phyloP scores from a whole-genome alignment of 2,113 vertebrate genomes.

The Gorsachius goisagi region DNA sequence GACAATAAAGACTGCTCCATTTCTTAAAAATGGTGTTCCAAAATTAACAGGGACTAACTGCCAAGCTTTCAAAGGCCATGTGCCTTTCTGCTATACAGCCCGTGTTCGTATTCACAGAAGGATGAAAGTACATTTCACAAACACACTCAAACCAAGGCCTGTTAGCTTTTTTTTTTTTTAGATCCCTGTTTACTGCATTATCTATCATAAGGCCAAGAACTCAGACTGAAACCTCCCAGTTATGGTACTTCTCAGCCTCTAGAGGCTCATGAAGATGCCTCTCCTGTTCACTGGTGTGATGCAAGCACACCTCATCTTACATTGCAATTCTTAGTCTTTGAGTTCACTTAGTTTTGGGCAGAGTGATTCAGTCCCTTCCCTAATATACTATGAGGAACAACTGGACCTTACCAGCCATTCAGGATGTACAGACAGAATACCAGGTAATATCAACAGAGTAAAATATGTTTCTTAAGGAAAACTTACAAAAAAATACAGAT shows the following conservation, averaged over 20 bases:
- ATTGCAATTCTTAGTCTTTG: background rate
- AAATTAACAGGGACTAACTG: background rate
- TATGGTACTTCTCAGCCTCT: background rate
- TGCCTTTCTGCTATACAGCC: background rate
- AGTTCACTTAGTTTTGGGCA: background rate
- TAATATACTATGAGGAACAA: background rate
- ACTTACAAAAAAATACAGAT: fast-evolving
- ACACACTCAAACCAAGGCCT: background rate
- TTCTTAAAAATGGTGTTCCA: background rate
- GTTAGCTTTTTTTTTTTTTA: background rate
- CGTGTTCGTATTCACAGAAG: fast-evolving
- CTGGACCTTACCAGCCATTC: background rate
- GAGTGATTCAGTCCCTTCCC: background rate
- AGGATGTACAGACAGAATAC: background rate
- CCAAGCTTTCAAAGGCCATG: background rate
- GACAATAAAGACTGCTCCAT: background rate
- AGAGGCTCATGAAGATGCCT: background rate
- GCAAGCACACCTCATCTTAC: background rate
- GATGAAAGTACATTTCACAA: background rate
- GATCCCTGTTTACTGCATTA: background rate
- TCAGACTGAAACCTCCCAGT: background rate
- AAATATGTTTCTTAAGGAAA: background rate
- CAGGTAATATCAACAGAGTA: background rate
- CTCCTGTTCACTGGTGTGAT: background rate
- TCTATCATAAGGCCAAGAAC: background rate